Percentiles rank a stretch among this genome's conserved stretches.
phyloP scores from a whole-genome alignment of 2,113 vertebrate species.

The Sturnus vulgaris region DNA sequence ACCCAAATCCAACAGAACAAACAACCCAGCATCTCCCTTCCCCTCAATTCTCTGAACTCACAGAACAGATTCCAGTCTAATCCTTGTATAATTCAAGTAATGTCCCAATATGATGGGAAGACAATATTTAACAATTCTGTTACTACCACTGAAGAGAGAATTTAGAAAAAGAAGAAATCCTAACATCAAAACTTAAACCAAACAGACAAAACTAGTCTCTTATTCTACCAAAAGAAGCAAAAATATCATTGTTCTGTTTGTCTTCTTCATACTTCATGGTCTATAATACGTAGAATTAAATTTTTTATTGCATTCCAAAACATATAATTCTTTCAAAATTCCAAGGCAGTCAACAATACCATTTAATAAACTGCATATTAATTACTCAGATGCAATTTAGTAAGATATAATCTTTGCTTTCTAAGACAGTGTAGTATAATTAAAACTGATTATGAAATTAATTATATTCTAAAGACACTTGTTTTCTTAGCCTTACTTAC shows the following conservation, averaged over 20 bases:
- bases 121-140: not conserved
- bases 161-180: not conserved
- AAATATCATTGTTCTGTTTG: not conserved
- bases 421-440: constrained; percentile 58
- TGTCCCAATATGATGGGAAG: not conserved
- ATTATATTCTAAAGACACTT: constrained; percentile 65
- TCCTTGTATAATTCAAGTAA: not conserved
- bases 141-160: not conserved
- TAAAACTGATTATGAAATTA: constrained; percentile 70
- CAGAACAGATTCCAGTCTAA: not conserved
- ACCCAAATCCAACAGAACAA: not conserved
- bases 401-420: constrained; percentile 61
- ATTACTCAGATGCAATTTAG: constrained; percentile 61
- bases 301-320: not conserved
- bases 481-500: constrained; percentile 57
- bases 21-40: accelerated
- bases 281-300: not conserved
- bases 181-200: not conserved
- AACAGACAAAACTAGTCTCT: not conserved
- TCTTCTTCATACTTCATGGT: not conserved
- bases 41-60: not conserved
- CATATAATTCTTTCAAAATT: not conserved
- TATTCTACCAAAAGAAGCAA: not conserved
- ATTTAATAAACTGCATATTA: constrained; percentile 45
- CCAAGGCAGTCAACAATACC: not conserved